Evolutionary conservation across 2,888 invertebrate species (phyloP).

Genomic region (Phasia obesa): DNA sequence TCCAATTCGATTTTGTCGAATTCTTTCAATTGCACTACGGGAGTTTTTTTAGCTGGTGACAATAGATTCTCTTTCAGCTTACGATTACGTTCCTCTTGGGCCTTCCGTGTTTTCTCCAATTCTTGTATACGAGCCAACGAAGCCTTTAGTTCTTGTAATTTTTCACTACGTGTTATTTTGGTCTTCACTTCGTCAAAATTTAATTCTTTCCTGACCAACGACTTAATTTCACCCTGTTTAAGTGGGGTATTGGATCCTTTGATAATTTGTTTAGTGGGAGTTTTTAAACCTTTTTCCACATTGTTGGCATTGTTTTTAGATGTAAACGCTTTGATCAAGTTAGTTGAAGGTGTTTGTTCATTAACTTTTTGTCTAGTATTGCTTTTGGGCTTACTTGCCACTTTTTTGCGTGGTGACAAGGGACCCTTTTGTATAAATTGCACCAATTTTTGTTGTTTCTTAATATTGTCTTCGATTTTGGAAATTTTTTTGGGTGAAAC

Average conservation of each 20-base stretch:
- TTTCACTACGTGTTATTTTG: conserved; percentile 86
- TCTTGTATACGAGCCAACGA: conserved; percentile 87
- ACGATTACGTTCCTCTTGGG: conserved; percentile 80
- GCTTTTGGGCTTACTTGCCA: conserved; percentile 70
- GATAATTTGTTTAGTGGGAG: conserved; percentile 81
- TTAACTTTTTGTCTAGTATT: conserved; percentile 61
- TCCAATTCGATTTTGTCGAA: conserved; percentile 90
- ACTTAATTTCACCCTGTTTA: conserved; percentile 81
- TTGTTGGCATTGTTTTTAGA: conserved; percentile 77
- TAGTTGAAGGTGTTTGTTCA: conserved; percentile 74
- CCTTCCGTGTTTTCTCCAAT: conserved; percentile 85
- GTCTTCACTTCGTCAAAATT: conserved; percentile 88
- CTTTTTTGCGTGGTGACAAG: conserved; percentile 80
- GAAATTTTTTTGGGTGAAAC: conserved; percentile 75
- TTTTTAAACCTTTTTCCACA: conserved; percentile 78
- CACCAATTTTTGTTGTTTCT: conserved; percentile 78
- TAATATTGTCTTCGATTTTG: conserved; percentile 76
- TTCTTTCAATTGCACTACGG: conserved; percentile 84
- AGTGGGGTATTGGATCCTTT: conserved; percentile 81
- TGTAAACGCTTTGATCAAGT: conserved; percentile 70
- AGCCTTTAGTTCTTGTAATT: conserved; percentile 88
- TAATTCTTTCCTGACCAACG: conserved; percentile 84
- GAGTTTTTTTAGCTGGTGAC: conserved; percentile 73
- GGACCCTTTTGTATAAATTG: conserved; percentile 81
- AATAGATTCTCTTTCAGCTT: conserved; percentile 76